A percentile compares a stretch with the other conserved stretches of the same genome.
Evolutionary conservation across 2,113 vertebrate species (phyloP).

Genomic region (Colinus virginianus): DNA sequence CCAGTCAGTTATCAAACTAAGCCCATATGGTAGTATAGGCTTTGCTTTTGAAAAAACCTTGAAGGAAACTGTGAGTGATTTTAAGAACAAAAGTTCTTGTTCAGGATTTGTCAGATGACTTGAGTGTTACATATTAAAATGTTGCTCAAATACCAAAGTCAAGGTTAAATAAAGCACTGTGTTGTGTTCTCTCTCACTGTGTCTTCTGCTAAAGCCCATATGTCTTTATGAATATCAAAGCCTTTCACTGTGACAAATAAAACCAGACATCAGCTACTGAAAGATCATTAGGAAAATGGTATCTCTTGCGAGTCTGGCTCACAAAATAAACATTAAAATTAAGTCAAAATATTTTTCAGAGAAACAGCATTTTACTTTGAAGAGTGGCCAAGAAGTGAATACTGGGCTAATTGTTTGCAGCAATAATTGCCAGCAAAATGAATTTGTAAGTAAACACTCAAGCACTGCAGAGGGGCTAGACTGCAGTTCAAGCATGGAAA

Average conservation of each 20-base stretch:
- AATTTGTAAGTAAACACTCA: conserved; percentile 2
- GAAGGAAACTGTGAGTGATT: background rate
- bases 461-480: background rate
- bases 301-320: background rate
- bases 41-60: background rate
- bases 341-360: background rate
- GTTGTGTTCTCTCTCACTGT: background rate
- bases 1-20: background rate
- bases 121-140: background rate
- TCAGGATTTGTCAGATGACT: background rate
- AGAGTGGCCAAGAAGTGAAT: background rate
- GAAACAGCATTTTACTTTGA: background rate
- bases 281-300: background rate
- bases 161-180: background rate
- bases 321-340: background rate
- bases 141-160: background rate
- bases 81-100: background rate
- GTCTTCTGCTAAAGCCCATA: background rate
- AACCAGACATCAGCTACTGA: background rate
- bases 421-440: background rate
- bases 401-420: background rate
- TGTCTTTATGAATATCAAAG: background rate
- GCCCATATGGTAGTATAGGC: accelerated
- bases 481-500: background rate
- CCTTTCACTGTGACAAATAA: background rate